These are phyloP conservation scores for Trinorchestia longiramus DNA, from an alignment of 1,140 invertebrate genomes.

Conservation along the genomic window DNA sequence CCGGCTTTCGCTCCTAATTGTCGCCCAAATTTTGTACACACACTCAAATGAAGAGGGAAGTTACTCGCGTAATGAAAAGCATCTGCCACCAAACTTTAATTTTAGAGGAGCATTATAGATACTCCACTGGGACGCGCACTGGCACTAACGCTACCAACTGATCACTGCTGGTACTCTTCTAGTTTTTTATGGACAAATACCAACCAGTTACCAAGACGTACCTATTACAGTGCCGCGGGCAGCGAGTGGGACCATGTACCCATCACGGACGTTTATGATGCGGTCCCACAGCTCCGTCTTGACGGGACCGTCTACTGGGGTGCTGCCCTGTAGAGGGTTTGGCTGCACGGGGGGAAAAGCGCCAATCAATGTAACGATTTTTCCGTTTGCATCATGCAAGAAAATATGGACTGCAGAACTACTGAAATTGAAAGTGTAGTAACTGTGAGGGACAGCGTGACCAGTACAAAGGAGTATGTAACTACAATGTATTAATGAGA, in stretches of 20 bases:
- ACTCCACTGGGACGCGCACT: too few species aligned
- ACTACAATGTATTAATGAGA: not conserved
- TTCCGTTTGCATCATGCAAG: not conserved
- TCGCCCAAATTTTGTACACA: not conserved
- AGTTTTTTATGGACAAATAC: too few species aligned
- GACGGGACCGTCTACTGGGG: constrained; percentile 77
- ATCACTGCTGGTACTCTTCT: too few species aligned
- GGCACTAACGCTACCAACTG: too few species aligned
- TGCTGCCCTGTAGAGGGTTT: constrained; percentile 74
- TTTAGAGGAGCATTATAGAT: too few species aligned
- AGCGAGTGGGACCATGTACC: constrained; percentile 84
- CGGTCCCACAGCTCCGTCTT: constrained; percentile 83
- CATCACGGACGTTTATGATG: constrained; percentile 81
- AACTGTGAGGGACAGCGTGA: not conserved
- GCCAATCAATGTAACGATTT: not conserved
- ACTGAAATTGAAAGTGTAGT: not conserved
- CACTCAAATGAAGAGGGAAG: too few species aligned
- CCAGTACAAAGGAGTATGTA: not conserved
- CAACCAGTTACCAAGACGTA: too few species aligned
- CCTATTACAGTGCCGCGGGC: constrained; percentile 85
- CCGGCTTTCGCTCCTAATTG: not conserved
- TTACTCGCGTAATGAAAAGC: too few species aligned
- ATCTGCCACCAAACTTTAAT: too few species aligned
- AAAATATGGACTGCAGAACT: not conserved
- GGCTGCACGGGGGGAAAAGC: constrained; percentile 55